These are phyloP conservation scores for Epinotia brunnichana DNA, from an alignment of 2,888 invertebrate genomes.

Conservation along the genomic window DNA sequence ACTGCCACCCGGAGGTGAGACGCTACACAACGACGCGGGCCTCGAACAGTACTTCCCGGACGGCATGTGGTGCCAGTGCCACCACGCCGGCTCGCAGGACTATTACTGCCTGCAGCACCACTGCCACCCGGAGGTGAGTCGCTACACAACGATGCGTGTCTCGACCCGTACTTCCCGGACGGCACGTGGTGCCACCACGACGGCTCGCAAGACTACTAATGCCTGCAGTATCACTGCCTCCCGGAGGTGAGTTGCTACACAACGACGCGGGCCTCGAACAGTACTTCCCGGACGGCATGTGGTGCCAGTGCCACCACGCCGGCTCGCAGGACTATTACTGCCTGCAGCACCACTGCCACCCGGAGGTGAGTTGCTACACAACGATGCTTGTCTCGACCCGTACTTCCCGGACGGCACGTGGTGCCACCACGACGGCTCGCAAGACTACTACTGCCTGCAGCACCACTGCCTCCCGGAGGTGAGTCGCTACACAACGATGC, in stretches of 20 bases:
- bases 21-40: constrained; percentile 86
- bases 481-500: too few species aligned
- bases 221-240: constrained; percentile 89
- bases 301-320: constrained; percentile 87
- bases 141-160: constrained; percentile 88
- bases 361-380: constrained; percentile 80
- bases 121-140: too few species aligned
- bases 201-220: constrained; percentile 86
- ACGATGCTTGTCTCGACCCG: constrained; percentile 88
- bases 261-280: constrained; percentile 88
- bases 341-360: constrained; percentile 89
- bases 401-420: constrained; percentile 92
- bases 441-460: too few species aligned
- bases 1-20: too few species aligned
- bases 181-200: constrained; percentile 91
- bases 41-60: constrained; percentile 90
- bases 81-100: too few species aligned
- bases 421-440: too few species aligned
- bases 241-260: constrained; percentile 83
- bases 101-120: too few species aligned
- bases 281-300: constrained; percentile 92
- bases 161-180: constrained; percentile 90
- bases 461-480: too few species aligned
- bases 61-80: constrained; percentile 72
- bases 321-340: constrained; percentile 87